A percentile compares a stretch with the other conserved stretches of the same genome.
phyloP scores from a whole-genome alignment of 2,797 vertebrate species.

The Myoxocephalus aenaeus region DNA sequence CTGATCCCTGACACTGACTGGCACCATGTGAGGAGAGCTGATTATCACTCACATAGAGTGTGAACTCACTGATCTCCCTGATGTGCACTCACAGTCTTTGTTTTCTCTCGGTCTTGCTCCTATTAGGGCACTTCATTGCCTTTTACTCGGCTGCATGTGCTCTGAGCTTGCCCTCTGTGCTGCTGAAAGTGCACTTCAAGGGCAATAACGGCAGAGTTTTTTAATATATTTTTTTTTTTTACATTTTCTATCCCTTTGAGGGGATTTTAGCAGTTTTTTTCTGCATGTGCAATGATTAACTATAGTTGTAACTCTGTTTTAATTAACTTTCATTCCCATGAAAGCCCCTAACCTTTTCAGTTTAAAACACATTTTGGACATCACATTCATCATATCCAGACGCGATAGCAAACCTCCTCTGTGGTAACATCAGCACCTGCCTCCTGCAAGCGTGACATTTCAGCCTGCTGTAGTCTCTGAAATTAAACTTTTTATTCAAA shows the following conservation, averaged over 20 bases:
- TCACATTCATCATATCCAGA: background rate
- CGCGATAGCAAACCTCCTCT: background rate
- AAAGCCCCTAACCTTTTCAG: background rate
- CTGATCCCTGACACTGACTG: constrained; percentile 46
- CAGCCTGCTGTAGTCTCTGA: background rate
- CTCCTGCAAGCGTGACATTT: background rate
- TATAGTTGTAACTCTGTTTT: background rate
- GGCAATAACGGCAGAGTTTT: background rate
- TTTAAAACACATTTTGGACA: background rate
- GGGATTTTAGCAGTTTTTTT: background rate
- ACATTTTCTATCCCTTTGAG: background rate
- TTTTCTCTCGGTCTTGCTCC: constrained; percentile 20
- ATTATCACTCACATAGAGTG: constrained; percentile 57
- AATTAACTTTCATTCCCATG: background rate
- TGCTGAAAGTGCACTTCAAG: constrained; percentile 9
- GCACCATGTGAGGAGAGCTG: constrained; percentile 45
- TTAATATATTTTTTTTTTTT: background rate
- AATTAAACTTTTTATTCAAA: background rate
- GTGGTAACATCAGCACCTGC: background rate
- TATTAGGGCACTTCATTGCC: constrained; percentile 12
- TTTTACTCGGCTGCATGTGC: constrained; percentile 1
- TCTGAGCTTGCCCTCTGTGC: constrained; percentile 7
- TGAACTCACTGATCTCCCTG: constrained; percentile 36
- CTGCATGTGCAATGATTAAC: background rate
- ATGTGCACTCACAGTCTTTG: constrained; percentile 10